Conservation (phyloP, 2,113 vertebrate genomes). For the Tretioscincus oriximinensis region DNA sequence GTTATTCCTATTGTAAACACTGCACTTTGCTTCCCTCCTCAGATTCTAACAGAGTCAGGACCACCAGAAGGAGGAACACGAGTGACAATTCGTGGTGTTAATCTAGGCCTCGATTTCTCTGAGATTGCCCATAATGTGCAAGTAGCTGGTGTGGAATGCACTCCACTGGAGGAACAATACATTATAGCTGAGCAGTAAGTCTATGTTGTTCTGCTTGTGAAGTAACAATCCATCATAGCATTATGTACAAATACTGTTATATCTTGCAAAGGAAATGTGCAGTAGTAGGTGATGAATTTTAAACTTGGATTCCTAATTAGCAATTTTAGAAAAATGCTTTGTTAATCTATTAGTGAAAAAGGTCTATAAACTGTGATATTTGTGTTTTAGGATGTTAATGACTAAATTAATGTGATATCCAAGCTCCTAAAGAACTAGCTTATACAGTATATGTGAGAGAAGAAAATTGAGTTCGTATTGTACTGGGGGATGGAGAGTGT, state of each 20-base stretch:
- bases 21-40: slow-evolving; percentile 2
- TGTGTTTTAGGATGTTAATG: background rate
- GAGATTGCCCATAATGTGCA: slow-evolving; percentile 91
- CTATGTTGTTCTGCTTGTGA: background rate
- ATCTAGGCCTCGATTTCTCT: slow-evolving; percentile 92
- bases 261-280: background rate
- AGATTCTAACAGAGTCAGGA: slow-evolving; percentile 94
- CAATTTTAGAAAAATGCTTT: background rate
- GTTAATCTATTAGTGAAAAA: background rate
- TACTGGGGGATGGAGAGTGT: background rate
- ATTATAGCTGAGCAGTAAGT: slow-evolving; percentile 96
- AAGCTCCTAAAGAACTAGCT: background rate
- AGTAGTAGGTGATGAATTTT: background rate
- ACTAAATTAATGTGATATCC: background rate
- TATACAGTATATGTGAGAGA: background rate
- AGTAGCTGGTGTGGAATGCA: slow-evolving; percentile 91
- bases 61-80: slow-evolving; percentile 93
- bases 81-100: slow-evolving; percentile 92
- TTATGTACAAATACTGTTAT: background rate
- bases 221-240: background rate
- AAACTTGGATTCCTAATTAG: background rate
- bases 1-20: background rate
- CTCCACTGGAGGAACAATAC: slow-evolving; percentile 88
- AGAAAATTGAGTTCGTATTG: too few relatives aligned
- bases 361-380: background rate